A percentile compares a stretch with the other conserved stretches of the same genome.
These are phyloP conservation scores for Ginglymostoma cirratum DNA, from an alignment of 2,113 vertebrate species.

Conservation along the genomic window DNA sequence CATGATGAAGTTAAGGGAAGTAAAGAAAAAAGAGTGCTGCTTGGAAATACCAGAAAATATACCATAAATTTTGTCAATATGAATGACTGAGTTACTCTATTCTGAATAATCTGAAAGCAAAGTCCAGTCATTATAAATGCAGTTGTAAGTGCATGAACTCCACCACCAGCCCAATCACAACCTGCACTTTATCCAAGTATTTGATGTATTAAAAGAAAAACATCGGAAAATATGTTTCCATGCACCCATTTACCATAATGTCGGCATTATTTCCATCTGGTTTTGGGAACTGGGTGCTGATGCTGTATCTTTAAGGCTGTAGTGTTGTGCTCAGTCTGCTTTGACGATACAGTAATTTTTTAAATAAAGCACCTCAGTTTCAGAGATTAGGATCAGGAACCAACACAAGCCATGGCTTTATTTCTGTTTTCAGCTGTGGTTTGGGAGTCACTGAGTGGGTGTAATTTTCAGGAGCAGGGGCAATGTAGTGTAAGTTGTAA, in stretches of 20 bases:
- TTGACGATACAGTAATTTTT: neutral
- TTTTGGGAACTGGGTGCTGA: neutral
- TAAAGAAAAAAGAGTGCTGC: neutral
- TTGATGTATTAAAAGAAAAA: neutral
- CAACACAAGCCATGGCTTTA: neutral
- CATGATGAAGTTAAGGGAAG: neutral
- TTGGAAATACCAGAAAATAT: neutral
- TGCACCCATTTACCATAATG: neutral
- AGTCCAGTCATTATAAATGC: neutral
- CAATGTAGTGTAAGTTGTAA: neutral
- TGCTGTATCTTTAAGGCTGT: neutral
- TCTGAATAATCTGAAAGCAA: neutral
- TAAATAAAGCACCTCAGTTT: neutral
- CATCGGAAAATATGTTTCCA: neutral
- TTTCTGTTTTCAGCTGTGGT: neutral
- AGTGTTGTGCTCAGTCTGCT: constrained; percentile 6
- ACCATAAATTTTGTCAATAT: neutral
- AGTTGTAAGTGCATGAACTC: neutral
- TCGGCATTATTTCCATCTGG: neutral
- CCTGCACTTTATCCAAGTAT: neutral
- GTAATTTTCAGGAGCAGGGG: neutral
- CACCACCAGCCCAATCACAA: neutral
- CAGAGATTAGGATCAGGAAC: neutral
- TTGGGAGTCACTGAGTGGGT: neutral
- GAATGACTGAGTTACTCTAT: neutral